A percentile compares a stretch with the other conserved stretches of the same genome.
These are phyloP conservation scores for Lordiphosa stackelbergi DNA, from an alignment of 1,140 invertebrate genomes.

Conservation along the genomic window DNA sequence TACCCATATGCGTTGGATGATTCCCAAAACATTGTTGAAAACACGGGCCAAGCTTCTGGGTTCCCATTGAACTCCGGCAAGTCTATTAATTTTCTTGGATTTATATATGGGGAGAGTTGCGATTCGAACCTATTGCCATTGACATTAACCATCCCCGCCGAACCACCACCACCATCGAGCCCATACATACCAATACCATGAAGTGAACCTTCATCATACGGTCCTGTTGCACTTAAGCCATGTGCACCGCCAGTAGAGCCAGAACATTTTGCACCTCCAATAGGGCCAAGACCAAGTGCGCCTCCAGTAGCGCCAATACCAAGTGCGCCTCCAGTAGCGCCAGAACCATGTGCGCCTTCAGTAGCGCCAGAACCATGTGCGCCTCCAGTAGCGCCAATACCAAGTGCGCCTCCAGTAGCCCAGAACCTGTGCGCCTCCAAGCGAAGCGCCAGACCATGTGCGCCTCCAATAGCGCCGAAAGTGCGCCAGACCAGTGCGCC, in stretches of 20 bases:
- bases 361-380: too few relatives aligned
- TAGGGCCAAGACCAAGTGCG: too few relatives aligned
- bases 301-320: too few relatives aligned
- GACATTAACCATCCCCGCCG: not conserved
- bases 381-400: too few relatives aligned
- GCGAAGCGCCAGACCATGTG: not conserved
- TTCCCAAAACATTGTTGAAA: slow-evolving; percentile 7
- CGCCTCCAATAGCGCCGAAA: not conserved
- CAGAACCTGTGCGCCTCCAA: not conserved
- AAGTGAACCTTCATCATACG: not conserved
- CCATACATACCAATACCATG: not conserved
- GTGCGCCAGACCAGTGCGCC: too few relatives aligned
- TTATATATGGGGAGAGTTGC: not conserved
- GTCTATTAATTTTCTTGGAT: not conserved
- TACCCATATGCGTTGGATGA: slow-evolving; percentile 4
- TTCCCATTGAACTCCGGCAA: slow-evolving; percentile 1
- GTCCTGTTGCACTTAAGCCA: too few relatives aligned
- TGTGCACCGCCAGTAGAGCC: too few relatives aligned
- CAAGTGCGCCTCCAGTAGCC: too few relatives aligned
- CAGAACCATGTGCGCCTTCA: too few relatives aligned
- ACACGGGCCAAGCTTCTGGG: slow-evolving; percentile 6
- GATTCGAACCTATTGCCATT: not conserved
- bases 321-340: too few relatives aligned
- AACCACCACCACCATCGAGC: not conserved
- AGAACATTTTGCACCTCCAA: too few relatives aligned